Percentiles rank a stretch among this genome's conserved stretches.
Evolutionary conservation across 2,797 vertebrate species (phyloP).

Genomic region (Sarcoramphus papa): DNA sequence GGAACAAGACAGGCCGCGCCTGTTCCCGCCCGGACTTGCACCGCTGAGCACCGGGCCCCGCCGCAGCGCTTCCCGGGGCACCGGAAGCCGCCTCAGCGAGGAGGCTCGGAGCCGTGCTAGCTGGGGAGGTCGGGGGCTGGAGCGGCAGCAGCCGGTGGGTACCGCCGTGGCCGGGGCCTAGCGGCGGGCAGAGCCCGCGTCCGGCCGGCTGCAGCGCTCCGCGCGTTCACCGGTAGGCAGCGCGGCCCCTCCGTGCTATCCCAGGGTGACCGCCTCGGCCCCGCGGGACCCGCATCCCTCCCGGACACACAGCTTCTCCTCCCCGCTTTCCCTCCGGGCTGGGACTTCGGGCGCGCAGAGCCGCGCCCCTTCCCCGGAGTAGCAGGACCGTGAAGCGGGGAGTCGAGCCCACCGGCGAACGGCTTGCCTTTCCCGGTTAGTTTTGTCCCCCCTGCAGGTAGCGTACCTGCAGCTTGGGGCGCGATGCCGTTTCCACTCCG

Average conservation of each 20-base stretch:
- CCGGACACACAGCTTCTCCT: accelerated
- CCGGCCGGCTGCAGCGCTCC: neutral
- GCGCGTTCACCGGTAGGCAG: neutral
- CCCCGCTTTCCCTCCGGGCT: accelerated
- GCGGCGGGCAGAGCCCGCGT: neutral
- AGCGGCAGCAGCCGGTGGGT: neutral
- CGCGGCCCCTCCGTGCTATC: neutral
- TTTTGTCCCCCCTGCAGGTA: no score
- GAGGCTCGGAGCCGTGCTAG: accelerated
- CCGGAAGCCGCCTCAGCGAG: neutral
- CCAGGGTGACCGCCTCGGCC: neutral
- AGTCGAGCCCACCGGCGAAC: neutral
- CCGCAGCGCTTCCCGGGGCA: neutral
- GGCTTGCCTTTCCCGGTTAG: neutral
- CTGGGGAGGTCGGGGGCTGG: neutral
- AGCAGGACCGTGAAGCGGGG: neutral
- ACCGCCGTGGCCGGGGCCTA: no score
- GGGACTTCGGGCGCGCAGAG: accelerated
- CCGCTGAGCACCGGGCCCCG: accelerated
- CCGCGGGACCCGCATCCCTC: neutral
- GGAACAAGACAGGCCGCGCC: neutral
- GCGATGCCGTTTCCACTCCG: neutral
- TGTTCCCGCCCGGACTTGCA: neutral
- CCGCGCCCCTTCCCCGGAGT: neutral
- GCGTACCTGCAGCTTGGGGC: neutral